Base-by-base conservation (phyloP, 2,888 invertebrate species). In the Epinotia ramella region DNA sequence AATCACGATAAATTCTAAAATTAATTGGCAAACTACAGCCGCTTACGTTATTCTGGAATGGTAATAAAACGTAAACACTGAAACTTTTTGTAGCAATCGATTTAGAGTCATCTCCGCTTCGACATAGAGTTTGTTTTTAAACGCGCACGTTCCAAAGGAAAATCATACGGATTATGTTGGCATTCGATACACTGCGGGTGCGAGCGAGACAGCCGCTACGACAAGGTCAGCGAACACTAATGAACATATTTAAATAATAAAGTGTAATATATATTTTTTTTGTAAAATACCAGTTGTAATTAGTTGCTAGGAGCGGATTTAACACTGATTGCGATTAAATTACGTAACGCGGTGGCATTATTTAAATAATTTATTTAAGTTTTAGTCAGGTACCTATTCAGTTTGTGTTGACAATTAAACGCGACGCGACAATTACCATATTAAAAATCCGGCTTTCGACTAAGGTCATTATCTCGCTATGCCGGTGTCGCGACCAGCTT, bases 101-200 rank as follows among this genome's bases (percentile, higher is more conserved):
- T 84, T 85, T 80, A 85, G 79, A 80, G 79, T 84, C 80, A 81
- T 88, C 84, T 78, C 12, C 0, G 6, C 9, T 60, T 77, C 57
- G 3, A 0, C 0, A 73, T 89, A 89, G 81, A 83, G 87, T 84
- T 73, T 79, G 81, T 77, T 82, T 83, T 87, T 73, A 78, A 79
- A 76, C 83, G 77, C 12, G 11, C 59, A 69, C 64, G 68, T 63
- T 64, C 66, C 72, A 79, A 88, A 92, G 93, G 92, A 91, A 93
- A 93, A 93, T 84, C 81, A 84, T 87, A 87, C 87, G 88, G 89
- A 90, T 91, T 90, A 88, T 88, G 82, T 80, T 80, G 80, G 84
- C 82, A 81, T 84, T 80, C 80, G 84, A 82, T 81, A 79, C 78
- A 78, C 79, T 68, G 68, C 79, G 76, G 53, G 92, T 85, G 88